Conservation (phyloP, 30 jellyfish, hydroid and myxozoan species). For the Chrysaora quinquecirrha region DNA sequence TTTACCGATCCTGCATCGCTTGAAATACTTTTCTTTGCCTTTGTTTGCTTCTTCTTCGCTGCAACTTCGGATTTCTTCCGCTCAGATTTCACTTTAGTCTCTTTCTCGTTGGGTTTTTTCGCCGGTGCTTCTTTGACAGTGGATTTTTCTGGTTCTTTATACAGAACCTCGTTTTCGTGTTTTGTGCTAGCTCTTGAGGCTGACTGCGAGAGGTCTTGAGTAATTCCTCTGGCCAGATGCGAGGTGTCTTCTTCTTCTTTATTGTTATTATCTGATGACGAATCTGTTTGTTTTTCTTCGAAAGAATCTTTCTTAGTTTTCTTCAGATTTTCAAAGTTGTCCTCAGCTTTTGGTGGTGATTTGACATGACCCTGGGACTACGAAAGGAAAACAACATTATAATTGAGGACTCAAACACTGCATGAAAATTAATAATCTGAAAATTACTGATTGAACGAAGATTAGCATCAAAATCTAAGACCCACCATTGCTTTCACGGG, state of each 20-base stretch:
- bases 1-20: not conserved
- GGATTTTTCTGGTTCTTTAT: not conserved
- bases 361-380: conserved; percentile 54
- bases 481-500: conserved; percentile 44
- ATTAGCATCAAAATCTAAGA: too few species aligned
- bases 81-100: not conserved
- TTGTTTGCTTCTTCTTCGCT: not conserved
- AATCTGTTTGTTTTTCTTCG: conserved; percentile 2
- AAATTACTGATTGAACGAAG: too few species aligned
- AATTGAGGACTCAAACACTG: too few species aligned
- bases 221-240: conserved; percentile 17
- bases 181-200: not conserved
- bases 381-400: not conserved
- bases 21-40: not conserved
- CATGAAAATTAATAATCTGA: too few species aligned
- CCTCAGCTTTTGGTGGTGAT: conserved; percentile 34
- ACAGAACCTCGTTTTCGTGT: conserved; percentile 1
- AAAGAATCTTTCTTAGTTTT: not conserved
- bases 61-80: conserved; percentile 14
- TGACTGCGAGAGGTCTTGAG: conserved; percentile 27
- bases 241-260: not conserved
- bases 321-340: not conserved
- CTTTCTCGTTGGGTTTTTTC: conserved; percentile 17
- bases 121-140: not conserved
- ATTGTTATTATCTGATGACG: not conserved